phyloP scores from a whole-genome alignment of 1,140 invertebrate species.

The Pogonomyrmex californicus region DNA sequence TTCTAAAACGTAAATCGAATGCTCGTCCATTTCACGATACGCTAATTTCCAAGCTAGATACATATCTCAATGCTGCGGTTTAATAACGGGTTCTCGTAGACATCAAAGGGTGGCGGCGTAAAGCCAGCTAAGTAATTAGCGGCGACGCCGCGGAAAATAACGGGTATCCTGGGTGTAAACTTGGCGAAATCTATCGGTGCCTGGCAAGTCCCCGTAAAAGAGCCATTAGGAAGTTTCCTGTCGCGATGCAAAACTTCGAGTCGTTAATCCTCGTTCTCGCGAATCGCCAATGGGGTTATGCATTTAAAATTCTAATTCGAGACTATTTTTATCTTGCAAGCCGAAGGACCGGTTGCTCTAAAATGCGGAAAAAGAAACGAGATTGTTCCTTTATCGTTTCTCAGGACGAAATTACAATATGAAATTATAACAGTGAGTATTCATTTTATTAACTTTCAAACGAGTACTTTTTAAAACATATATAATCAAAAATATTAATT shows the following conservation, averaged over 20 bases:
- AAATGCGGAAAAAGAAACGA: neutral
- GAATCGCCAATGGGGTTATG: slow-evolving; percentile 36
- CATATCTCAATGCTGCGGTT: neutral
- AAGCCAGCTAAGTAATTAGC: slow-evolving; percentile 65
- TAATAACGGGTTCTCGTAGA: slow-evolving; percentile 53
- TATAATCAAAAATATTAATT: neutral
- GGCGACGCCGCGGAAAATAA: slow-evolving; percentile 47
- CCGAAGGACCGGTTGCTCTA: neutral
- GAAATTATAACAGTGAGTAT: neutral
- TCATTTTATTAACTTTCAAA: neutral
- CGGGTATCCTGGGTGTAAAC: slow-evolving; percentile 40
- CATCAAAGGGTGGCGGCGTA: slow-evolving; percentile 31
- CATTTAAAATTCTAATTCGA: slow-evolving; percentile 75
- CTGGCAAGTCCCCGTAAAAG: slow-evolving; percentile 61
- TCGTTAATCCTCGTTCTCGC: slow-evolving; percentile 69
- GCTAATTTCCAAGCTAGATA: slow-evolving; percentile 3
- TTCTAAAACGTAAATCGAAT: slow-evolving; percentile 26
- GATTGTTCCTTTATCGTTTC: neutral
- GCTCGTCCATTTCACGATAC: neutral
- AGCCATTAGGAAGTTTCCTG: slow-evolving; percentile 69
- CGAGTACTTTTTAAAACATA: slow-evolving; percentile 1
- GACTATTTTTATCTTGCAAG: slow-evolving; percentile 50
- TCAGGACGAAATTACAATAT: slow-evolving; percentile 12
- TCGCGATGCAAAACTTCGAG: slow-evolving; percentile 37
- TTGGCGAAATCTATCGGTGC: slow-evolving; percentile 63